Evolutionary conservation across 2,113 vertebrate species (phyloP), one percentile per base, ranked within the genome.

Genomic region (Syngnathus scovelli): DNA sequence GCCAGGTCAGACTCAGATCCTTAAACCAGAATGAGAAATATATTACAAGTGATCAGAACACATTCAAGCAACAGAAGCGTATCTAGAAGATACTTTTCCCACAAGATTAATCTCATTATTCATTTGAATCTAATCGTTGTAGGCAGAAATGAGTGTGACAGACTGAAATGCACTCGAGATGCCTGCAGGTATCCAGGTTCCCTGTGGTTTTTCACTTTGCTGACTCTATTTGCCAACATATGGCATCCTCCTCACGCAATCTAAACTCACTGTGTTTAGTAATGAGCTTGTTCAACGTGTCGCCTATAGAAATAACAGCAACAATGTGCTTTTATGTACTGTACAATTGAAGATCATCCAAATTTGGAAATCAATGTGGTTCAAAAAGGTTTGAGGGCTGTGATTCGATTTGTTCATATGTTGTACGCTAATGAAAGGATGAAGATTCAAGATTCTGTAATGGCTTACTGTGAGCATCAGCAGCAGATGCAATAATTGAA

Each of bases 401-500:
- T 33, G 27, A 33, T 33, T 33, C 27, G 27, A 33, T 33, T 33
- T 33, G 27, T 33, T 33, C 27, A 33, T 33, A 33, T 33, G 27
- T 33, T 33, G 27, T 33, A 33, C 27, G 41, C 49, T 85, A 86
- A 83, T 77, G 78, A 78, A 82, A 74, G 69, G 75, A 82, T 78
- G 78, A 87, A 37, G 38, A 33, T 64, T 59, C 19, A 72, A 44
- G 39, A 27, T 70, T 69, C 67, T 68, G 69, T 82, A 85, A 88
- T 86, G 70, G 62, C 52, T 58, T 18, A 38, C 64, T 75, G 75
- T 71, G 79, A 89, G 90, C 89, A 83, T 86, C 27, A 33, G 27
- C 89, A 89, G 69, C 61, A 63, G 48, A 61, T 68, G 84, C 70
- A 37, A 69, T 64, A 52, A 77, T 89, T 89, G 83, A 87, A 83